These are phyloP conservation scores for Sebastolobus altivelis DNA, from an alignment of 2,797 vertebrate species.

Conservation along the genomic window DNA sequence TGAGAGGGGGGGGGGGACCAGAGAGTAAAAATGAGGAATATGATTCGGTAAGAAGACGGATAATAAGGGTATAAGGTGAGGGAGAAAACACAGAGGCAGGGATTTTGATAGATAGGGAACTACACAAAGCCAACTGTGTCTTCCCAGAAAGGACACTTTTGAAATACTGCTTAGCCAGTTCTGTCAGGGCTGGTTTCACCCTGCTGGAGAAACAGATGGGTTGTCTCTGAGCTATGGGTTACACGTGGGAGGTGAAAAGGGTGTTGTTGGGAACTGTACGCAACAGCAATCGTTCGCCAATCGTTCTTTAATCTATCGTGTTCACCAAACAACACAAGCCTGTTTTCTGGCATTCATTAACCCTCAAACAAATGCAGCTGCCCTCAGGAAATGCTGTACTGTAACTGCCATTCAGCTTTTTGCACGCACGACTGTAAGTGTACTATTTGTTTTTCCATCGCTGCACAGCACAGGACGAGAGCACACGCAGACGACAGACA, in stretches of 20 bases:
- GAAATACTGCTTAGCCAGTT: conserved; percentile 70
- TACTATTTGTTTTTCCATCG: conserved; percentile 66
- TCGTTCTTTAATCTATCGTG: conserved; percentile 70
- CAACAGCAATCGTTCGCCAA: conserved; percentile 65
- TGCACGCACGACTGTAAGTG: conserved; percentile 34
- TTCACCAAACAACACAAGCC: conserved; percentile 63
- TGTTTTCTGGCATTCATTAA: conserved; percentile 72
- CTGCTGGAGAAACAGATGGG: conserved; percentile 82
- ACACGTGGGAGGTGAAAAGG: conserved; percentile 80
- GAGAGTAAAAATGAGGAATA: conserved; percentile 67
- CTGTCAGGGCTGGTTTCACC: conserved; percentile 80
- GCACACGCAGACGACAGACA: background rate
- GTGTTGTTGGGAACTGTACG: conserved; percentile 75
- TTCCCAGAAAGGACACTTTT: conserved; percentile 58
- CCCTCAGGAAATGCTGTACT: conserved; percentile 62
- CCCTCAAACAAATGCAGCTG: conserved; percentile 62
- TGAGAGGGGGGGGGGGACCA: background rate
- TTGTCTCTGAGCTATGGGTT: conserved; percentile 75
- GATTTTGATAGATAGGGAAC: conserved; percentile 68
- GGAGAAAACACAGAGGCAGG: conserved; percentile 52
- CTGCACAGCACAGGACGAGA: conserved; percentile 27
- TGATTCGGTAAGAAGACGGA: conserved; percentile 62
- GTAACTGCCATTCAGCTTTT: conserved; percentile 54
- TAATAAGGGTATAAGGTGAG: conserved; percentile 61
- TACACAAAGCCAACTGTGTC: conserved; percentile 62